Percentiles rank a stretch among this genome's conserved stretches.
Conservation (phyloP, 2,113 vertebrate species). For the Rhadina sibilatrix region DNA sequence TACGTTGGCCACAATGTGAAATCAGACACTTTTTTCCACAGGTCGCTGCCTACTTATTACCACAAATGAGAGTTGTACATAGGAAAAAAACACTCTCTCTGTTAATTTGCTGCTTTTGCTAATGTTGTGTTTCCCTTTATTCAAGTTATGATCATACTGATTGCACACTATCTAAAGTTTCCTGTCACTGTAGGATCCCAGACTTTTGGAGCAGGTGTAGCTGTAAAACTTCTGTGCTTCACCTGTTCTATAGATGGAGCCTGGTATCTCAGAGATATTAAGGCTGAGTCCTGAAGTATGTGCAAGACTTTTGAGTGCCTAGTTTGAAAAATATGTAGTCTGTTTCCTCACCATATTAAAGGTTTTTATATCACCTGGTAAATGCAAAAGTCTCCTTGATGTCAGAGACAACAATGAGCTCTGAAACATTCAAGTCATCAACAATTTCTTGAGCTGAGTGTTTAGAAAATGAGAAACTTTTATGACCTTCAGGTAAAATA, state of each 20-base stretch:
- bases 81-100: not conserved
- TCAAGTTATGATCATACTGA: not conserved
- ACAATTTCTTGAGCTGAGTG: not conserved
- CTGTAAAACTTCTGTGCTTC: not conserved
- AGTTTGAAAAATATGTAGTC: not conserved
- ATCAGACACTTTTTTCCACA: not conserved
- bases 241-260: fast-evolving
- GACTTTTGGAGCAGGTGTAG: not conserved
- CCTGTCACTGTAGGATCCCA: not conserved
- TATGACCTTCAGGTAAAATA: not conserved
- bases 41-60: not conserved
- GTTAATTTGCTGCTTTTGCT: not conserved
- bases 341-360: not conserved
- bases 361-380: not conserved
- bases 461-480: not conserved
- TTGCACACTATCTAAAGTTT: not conserved
- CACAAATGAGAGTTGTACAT: not conserved
- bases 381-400: not conserved
- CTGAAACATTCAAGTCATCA: not conserved
- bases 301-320: not conserved
- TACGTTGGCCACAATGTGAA: not conserved
- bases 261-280: not conserved
- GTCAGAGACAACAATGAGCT: not conserved
- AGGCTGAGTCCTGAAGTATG: not conserved
- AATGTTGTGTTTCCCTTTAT: not conserved